phyloP scores from a whole-genome alignment of 92 coral and sea anemone species.

The Palythoa grandiflora region DNA sequence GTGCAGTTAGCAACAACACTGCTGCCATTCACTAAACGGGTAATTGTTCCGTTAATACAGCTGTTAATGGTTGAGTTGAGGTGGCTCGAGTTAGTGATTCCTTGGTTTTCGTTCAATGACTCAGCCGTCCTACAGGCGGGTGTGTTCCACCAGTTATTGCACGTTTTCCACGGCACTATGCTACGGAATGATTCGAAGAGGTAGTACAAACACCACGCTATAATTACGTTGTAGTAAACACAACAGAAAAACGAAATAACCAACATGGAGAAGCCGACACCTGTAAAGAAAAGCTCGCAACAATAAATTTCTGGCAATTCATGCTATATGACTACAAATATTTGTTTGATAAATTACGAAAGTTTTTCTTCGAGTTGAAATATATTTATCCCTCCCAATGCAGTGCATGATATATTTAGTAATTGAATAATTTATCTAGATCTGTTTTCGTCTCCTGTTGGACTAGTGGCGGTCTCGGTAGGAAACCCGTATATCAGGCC shows the following conservation, averaged over 20 bases:
- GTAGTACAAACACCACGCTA: conserved; percentile 97
- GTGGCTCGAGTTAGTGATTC: conserved; percentile 11
- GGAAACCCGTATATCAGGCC: neutral
- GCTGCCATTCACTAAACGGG: conserved; percentile 60
- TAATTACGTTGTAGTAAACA: conserved; percentile 96
- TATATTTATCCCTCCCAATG: too few relatives aligned
- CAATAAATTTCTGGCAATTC: neutral
- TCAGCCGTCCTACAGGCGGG: conserved; percentile 70
- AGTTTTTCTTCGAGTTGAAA: too few relatives aligned
- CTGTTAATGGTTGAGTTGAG: conserved; percentile 36
- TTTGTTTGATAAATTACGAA: too few relatives aligned
- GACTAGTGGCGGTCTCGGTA: conserved; percentile 6
- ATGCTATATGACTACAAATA: neutral
- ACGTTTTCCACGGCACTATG: conserved; percentile 93
- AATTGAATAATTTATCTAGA: neutral
- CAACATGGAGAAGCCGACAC: conserved; percentile 98
- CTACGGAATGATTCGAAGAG: conserved; percentile 91
- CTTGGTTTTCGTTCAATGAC: conserved; percentile 1
- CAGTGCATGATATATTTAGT: too few relatives aligned
- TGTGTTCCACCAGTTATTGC: conserved; percentile 95
- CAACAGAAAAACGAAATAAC: conserved; percentile 93
- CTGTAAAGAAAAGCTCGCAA: conserved; percentile 40
- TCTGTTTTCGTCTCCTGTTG: conserved; percentile 9
- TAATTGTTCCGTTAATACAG: conserved; percentile 69
- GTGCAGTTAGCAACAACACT: conserved; percentile 49